Conservation (phyloP, 2,888 invertebrate species). For the Troides oblongomaculatus region DNA sequence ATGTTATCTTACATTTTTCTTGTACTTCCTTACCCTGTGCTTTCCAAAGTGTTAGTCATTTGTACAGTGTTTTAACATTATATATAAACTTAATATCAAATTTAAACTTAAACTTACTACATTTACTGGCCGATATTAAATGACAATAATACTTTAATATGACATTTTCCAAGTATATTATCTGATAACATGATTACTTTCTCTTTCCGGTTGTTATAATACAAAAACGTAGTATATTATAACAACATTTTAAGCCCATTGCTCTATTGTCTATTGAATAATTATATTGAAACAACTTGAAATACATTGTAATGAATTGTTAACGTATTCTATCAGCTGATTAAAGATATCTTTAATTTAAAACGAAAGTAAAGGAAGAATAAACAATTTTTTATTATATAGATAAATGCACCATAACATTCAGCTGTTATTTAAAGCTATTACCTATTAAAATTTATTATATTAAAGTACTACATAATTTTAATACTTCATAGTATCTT, state of each 20-base stretch:
- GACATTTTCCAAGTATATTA: too few species aligned
- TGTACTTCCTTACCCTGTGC: slow-evolving; percentile 34
- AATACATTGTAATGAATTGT: too few species aligned
- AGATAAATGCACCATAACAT: slow-evolving; percentile 59
- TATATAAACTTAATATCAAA: not conserved
- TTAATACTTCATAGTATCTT: slow-evolving; percentile 2
- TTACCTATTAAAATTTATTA: slow-evolving; percentile 17
- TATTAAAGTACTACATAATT: not conserved
- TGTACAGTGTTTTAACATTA: slow-evolving; percentile 31
- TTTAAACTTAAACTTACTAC: not conserved
- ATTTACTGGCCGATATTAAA: not conserved
- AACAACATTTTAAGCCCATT: too few species aligned
- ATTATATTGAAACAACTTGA: too few species aligned
- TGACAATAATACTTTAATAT: too few species aligned
- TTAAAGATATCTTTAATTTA: not conserved
- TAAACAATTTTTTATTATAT: slow-evolving; percentile 32
- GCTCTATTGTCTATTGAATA: too few species aligned
- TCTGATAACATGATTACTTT: too few species aligned
- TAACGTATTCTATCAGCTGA: not conserved
- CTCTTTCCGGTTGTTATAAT: too few species aligned
- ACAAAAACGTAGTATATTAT: too few species aligned
- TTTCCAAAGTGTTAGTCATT: slow-evolving; percentile 32
- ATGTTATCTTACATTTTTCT: not conserved
- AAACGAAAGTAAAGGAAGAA: slow-evolving; percentile 26
- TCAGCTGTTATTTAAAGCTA: slow-evolving; percentile 59